Conservation (phyloP, 2,113 vertebrate species). For the Laterallus jamaicensis region DNA sequence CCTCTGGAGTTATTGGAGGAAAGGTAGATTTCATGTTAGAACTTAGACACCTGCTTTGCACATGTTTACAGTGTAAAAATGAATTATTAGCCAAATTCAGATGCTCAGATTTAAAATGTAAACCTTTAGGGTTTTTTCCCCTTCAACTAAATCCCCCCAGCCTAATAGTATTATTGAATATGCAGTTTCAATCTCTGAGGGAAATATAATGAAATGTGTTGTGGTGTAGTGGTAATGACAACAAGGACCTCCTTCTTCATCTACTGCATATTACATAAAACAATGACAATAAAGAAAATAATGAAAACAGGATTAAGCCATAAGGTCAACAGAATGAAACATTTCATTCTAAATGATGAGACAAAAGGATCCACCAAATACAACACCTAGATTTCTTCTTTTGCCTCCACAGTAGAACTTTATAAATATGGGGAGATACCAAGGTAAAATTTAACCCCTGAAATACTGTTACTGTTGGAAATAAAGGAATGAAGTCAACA, state of each 20-base stretch:
- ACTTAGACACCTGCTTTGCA: background rate
- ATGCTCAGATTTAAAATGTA: background rate
- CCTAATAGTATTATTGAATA: background rate
- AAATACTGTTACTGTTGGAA: background rate
- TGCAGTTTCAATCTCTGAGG: background rate
- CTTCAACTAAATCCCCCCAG: background rate
- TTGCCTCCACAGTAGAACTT: background rate
- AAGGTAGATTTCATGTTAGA: background rate
- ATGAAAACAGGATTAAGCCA: background rate
- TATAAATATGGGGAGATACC: background rate
- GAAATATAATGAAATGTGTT: background rate
- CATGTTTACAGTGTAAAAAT: background rate
- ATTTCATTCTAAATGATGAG: background rate
- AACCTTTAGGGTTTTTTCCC: fast-evolving
- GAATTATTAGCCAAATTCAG: background rate
- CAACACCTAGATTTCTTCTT: background rate
- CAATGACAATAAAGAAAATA: background rate
- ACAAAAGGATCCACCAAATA: background rate
- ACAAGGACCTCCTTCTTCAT: background rate
- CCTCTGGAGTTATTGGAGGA: background rate
- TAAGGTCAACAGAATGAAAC: background rate
- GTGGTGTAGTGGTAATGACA: background rate
- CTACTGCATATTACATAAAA: background rate
- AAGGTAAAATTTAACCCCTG: background rate
- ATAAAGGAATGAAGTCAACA: background rate